Base-by-base conservation (phyloP, 2,888 invertebrate species). In the Platycheirus albimanus region DNA sequence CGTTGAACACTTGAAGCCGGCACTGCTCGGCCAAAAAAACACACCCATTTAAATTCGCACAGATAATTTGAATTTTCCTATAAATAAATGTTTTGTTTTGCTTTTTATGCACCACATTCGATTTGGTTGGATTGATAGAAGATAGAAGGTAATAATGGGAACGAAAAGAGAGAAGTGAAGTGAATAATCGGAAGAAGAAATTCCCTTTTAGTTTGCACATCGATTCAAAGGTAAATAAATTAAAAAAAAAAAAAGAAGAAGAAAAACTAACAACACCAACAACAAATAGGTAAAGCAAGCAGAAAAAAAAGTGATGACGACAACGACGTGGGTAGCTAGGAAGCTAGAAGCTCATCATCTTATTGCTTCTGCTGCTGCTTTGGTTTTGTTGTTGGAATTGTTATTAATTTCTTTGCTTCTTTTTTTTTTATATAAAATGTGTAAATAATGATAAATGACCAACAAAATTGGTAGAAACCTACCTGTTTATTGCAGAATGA, bases 401-500 rank as follows among this genome's bases (percentile, higher is more conserved):
- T 58, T 41, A 41, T 41, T 58, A 58, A 58, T 41, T 30, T n/a
- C n/a, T n/a, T n/a, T n/a, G n/a, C n/a, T n/a, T n/a, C n/a, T 61
- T 13, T 17, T 43, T 47, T 58, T n/a, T 17, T 43, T 47, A 20
- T 58, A 61, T 36, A 61, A 64, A 20, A 70, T 19, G 8, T 66
- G 70, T 76, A 76, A 81, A 81, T 81, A 81, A 64, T 74, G 61
- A 75, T 49, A 69, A 75, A 58, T 75, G 54, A 45, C 64, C 69
- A 69, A 43, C 28, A 30, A 28, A 15, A 61, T 20, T 10, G 20
- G 24, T 13, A 13, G 24, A n/a, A 45, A 81, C 81, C 81, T 81
- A 81, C 81, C 81, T 81, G 81, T 81, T 81, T 76, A 81, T 76
- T 81, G 81, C 76, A 66, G 81, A 81, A 76, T 76, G 81, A 71